Percentiles rank a stretch among this genome's conserved stretches.
Evolutionary conservation across 1,140 invertebrate genomes (phyloP).

Genomic region (Brachionus rotundiformis): DNA sequence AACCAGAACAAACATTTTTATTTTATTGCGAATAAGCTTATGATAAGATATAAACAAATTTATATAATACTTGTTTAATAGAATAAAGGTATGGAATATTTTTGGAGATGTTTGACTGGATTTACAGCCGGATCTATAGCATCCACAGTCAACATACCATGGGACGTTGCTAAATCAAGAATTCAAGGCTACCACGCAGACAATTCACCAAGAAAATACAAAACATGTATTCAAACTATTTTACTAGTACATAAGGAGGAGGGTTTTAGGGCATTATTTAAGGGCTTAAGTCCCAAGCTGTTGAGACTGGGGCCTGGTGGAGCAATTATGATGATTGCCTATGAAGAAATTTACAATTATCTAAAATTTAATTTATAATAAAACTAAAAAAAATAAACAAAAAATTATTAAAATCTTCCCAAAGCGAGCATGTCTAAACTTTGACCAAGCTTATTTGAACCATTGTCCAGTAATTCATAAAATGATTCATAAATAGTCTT

Average conservation of each 20-base stretch:
- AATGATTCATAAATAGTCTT: constrained; percentile 50
- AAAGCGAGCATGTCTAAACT: background rate
- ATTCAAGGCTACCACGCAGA: constrained; percentile 84
- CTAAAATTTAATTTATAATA: constrained; percentile 9
- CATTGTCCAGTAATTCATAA: constrained; percentile 49
- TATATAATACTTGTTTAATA: no score
- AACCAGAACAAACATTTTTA: no score
- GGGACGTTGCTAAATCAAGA: constrained; percentile 90
- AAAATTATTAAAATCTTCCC: background rate
- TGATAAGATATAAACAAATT: no score
- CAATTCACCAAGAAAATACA: constrained; percentile 74
- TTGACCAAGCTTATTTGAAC: background rate
- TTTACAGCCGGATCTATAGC: constrained; percentile 80
- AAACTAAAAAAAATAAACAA: background rate
- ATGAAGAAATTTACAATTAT: constrained; percentile 60
- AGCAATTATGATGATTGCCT: constrained; percentile 84
- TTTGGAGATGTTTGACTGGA: constrained; percentile 75
- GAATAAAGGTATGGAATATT: constrained; percentile 72
- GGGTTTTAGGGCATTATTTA: constrained; percentile 83
- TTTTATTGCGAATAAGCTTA: no score
- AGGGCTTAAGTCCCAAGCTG: constrained; percentile 85
- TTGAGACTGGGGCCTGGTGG: constrained; percentile 82
- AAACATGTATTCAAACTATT: constrained; percentile 74
- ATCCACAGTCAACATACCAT: constrained; percentile 86
- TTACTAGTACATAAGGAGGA: constrained; percentile 78